Evolutionary conservation across 1,140 invertebrate genomes (phyloP), one percentile per base, ranked within the genome.

Genomic region (Matsumurasca onukii): DNA sequence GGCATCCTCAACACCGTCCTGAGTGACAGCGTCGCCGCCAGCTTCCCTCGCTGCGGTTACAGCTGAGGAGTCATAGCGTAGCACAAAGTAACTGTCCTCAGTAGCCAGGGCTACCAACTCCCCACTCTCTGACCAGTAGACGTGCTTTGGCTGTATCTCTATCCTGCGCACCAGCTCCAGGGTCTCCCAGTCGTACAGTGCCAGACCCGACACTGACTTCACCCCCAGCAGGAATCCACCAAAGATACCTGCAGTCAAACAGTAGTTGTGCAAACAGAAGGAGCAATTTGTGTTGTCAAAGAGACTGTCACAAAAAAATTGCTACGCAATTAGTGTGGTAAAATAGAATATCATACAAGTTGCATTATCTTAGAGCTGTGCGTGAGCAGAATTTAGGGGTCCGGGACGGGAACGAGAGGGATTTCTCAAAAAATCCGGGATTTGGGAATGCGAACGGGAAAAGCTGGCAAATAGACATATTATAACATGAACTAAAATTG

Each of bases 141-240:
- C 92, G 75, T 91, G 89, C 66, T 92, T 94, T 0, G 95, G 94
- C 69, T 94, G 91, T 75, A 98, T 98, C 82, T 98, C 97, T 77
- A 99, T 98, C 70, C 97, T 86, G 70, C 98, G 86, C 13, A 99
- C 85, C 1, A 99, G 82, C 71, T 96, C 93, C 31, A 95, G 80
- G 1, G 88, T 89, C 73, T 99, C 97, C 98, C 98, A 99, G 77
- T 99, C 98, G 76, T 97, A 99, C 78, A 99, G 98, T 0, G 90
- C 88, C 65, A 99, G 83, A 0, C 96, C 96, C 61, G 93, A 93
- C 1, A 93, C 90, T 0, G 97, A 98, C 73, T 93, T 92, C 0
- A 98, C 95, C 13, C 97, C 97, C 27, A 99, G 82, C 80, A 99
- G 86, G 79, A 87, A 91, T 5, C 98, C 98, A 63, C 97, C 98